These are phyloP conservation scores for Cricetomys ansorgei DNA, from an alignment of 2,113 vertebrate species.

Conservation along the genomic window DNA sequence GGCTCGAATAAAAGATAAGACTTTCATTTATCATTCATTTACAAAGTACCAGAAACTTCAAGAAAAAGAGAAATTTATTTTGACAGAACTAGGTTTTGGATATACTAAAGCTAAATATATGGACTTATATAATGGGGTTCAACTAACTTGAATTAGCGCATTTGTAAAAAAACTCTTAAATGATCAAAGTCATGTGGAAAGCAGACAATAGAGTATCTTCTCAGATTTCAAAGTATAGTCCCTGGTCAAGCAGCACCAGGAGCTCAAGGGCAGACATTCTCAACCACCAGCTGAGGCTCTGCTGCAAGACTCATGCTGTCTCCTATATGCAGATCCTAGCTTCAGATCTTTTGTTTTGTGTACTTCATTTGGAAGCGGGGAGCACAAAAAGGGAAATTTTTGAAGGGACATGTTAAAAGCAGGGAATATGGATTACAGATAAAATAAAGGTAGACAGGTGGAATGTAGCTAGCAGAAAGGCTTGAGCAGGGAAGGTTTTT, in stretches of 20 bases:
- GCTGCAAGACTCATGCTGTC: background rate
- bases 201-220: accelerated
- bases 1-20: constrained; percentile 17
- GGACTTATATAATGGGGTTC: constrained; percentile 32
- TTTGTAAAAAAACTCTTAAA: background rate
- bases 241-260: accelerated
- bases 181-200: background rate
- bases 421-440: background rate
- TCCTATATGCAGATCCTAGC: background rate
- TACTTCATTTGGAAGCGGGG: background rate
- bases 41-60: constrained; percentile 1
- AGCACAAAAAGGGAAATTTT: background rate
- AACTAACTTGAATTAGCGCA: background rate
- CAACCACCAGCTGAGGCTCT: background rate
- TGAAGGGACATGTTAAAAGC: background rate
- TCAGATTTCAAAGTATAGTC: background rate
- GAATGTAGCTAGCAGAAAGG: background rate
- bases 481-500: too few relatives aligned
- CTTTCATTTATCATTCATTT: constrained; percentile 36
- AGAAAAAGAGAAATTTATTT: constrained; percentile 17
- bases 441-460: background rate
- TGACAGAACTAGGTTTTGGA: background rate
- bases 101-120: background rate
- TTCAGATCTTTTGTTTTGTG: background rate
- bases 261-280: background rate